Conservation (phyloP, 2,888 invertebrate species). For the Phasia obesa region DNA sequence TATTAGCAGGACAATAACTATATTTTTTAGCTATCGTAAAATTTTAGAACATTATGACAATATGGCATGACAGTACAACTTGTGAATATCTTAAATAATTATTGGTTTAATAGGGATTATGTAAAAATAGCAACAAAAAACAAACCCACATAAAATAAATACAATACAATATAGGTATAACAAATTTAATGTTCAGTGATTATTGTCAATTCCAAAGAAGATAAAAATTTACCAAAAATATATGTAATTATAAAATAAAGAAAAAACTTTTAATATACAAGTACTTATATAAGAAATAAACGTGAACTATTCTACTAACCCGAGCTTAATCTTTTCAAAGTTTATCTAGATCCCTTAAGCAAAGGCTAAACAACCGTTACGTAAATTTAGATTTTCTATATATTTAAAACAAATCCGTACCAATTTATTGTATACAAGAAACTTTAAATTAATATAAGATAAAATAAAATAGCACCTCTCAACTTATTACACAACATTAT, state of each 20-base stretch:
- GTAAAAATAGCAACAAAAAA: too few relatives aligned
- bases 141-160: background rate
- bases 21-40: too few relatives aligned
- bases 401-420: conserved; percentile 54
- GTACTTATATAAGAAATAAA: background rate
- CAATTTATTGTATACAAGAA: conserved; percentile 68
- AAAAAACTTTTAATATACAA: too few relatives aligned
- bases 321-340: conserved; percentile 56
- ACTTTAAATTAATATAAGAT: conserved; percentile 33
- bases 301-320: conserved; percentile 3
- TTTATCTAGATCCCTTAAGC: conserved; percentile 25
- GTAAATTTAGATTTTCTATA: conserved; percentile 18
- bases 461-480: conserved; percentile 54
- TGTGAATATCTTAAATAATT: too few relatives aligned
- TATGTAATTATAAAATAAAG: conserved; percentile 26
- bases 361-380: background rate
- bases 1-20: too few relatives aligned
- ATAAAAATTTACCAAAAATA: conserved; percentile 26
- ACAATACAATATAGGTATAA: conserved; percentile 16
- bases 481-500: conserved; percentile 51
- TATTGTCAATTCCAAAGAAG: conserved; percentile 71
- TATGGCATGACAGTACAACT: too few relatives aligned
- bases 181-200: conserved; percentile 66
- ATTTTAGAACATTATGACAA: too few relatives aligned
- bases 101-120: too few relatives aligned